Base-by-base conservation (phyloP, 2,888 invertebrate species). In the Cancer borealis region DNA sequence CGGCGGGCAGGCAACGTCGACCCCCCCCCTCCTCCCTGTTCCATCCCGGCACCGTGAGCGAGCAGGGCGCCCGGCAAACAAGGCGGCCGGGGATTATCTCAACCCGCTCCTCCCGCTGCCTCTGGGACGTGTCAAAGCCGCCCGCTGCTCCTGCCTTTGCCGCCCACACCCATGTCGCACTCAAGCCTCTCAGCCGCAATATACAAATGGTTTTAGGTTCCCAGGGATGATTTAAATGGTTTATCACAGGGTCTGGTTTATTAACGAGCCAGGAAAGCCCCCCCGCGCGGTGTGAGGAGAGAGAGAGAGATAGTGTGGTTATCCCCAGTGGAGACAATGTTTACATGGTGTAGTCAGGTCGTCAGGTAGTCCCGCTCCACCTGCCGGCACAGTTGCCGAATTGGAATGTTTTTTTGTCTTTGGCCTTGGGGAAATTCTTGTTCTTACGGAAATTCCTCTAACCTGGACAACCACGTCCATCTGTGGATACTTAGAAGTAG, bases 301-400 rank as follows among this genome's bases (percentile, higher is more conserved):
- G 54, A 39, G 39, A 10, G 84, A 30, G 49, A 79, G 79, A 47
- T 46, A 46, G 92, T 73, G 73, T 92, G 92, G 92, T 92, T 92
- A 88, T 87, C 92, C 88, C 88, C 54, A 39, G 54, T 54, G 87
- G 92, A 92, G 92, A 88, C 87, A 92, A 88, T 92, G 92, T 92
- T 92, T 92, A 92, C 92, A 92, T 54, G 92, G 92, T 92, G 88
- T 88, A 92, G 92, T 88, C 92, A 92, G 92, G 84, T 92, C 92
- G 87, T 88, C 92, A 92, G 92, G 92, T 92, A 92, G 92, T 73
- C 92, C 92, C 92, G 92, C 92, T 92, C 88, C 92, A 92, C 92
- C 92, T 92, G 92, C 92, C 79, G 46, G 47, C 92, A 88, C 39
- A 30, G 92, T 92, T 92, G 92, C 92, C 88, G 54, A 92, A 87